Conservation (phyloP, 2,113 vertebrate species). For the Hippocampus zosterae region DNA sequence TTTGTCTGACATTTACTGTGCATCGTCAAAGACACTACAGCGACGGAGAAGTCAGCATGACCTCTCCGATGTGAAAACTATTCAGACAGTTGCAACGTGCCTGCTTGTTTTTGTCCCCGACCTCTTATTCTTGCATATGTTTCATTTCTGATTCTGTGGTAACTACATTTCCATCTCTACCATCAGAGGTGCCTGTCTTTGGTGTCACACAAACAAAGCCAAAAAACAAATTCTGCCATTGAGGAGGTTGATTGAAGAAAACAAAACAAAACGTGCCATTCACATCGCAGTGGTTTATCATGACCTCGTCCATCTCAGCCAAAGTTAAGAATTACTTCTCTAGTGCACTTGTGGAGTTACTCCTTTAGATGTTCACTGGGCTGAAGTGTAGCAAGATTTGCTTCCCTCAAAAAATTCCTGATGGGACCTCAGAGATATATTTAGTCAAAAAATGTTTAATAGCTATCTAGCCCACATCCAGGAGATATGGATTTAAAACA, state of each 20-base stretch:
- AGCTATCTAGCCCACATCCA: not conserved
- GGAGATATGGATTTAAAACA: not conserved
- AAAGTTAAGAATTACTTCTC: not conserved
- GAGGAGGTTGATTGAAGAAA: not conserved
- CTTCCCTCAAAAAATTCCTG: not conserved
- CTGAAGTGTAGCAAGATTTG: not conserved
- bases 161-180: not conserved
- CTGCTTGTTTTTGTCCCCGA: too few relatives aligned
- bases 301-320: not conserved
- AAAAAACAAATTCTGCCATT: not conserved
- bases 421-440: not conserved
- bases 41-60: not conserved
- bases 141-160: not conserved
- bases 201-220: too few relatives aligned
- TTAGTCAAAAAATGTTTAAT: not conserved
- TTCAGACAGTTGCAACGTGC: not conserved
- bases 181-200: not conserved
- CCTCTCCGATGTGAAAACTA: not conserved
- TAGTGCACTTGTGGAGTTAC: not conserved
- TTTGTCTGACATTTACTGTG: slow-evolving; percentile 25
- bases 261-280: not conserved
- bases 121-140: not conserved
- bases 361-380: not conserved
- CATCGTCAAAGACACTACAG: not conserved
- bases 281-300: not conserved